Base-by-base conservation (phyloP, 2,797 vertebrate species). In the Dendrocincla tyrannina region DNA sequence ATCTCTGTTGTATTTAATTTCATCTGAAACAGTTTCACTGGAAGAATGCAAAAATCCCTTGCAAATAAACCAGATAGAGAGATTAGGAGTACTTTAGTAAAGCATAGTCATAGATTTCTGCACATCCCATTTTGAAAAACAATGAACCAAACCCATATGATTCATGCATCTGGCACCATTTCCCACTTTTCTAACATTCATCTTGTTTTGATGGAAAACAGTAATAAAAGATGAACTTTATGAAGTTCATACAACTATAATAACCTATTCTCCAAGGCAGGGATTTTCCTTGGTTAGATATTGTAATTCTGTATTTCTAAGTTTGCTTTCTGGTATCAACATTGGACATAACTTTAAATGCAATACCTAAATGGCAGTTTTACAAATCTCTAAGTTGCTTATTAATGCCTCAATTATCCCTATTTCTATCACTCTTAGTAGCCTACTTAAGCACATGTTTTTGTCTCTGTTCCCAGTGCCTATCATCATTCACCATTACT, bases 401-500 rank as follows among this genome's bases (percentile, higher is more conserved):
- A 28, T 62, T 55, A 46, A 18, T 75, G 69, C 47, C 44, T 85
- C 17, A 12, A 14, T 79, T 74, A 37, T 20, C 23, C 17, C 18
- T 41, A 0, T 91, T 80, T 76, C 46, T 47, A 2, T 39, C 22
- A 39, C 16, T 44, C 13, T 56, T 89, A 60, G n/a, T 46, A 37
- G 15, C 41, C 62, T 68, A 20, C 25, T 70, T 58, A 46, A 74
- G 46, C 0, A 1, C 0, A 0, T 32, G 33, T 7, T 49, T 94
- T 84, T 90, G 46, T 81, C 86, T 39, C 30, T 72, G 23, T 73
- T 90, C 46, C n/a, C 9, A 10, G 23, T 55, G 18, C 25, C 9
- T 17, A 2, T 49, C 19, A 13, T 41, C 13, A n/a, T n/a, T 85
- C 17, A 17, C 47, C 49, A 11, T 77, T 88, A 81, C 30, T 1